phyloP scores from a whole-genome alignment of 2,888 invertebrate species.

The Thera obeliscata region DNA sequence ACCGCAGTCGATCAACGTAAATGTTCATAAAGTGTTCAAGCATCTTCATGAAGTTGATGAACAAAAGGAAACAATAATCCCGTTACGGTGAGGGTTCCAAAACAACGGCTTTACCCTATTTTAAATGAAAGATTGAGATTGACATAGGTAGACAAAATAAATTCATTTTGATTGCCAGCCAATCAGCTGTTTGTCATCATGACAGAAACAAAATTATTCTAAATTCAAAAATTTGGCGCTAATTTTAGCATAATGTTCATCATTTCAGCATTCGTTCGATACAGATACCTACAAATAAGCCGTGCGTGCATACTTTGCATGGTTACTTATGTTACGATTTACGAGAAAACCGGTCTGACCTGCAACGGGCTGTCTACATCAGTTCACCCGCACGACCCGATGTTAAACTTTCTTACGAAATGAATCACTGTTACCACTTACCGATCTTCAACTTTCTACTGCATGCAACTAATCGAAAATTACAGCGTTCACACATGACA shows the following conservation, averaged over 20 bases:
- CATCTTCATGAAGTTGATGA: constrained; percentile 10
- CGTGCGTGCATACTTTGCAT: constrained; percentile 34
- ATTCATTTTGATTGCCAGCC: background rate
- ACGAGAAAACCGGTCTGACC: constrained; percentile 74
- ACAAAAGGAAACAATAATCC: background rate
- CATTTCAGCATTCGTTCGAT: constrained; percentile 52
- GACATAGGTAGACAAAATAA: constrained; percentile 8
- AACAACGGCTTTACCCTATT: constrained; percentile 13
- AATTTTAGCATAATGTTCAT: constrained; percentile 55
- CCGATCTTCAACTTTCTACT: constrained; percentile 45
- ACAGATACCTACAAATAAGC: constrained; percentile 18
- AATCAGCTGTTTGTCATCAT: constrained; percentile 53
- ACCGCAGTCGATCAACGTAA: constrained; percentile 18
- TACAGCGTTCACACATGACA: constrained; percentile 31
- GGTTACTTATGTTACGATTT: constrained; percentile 58
- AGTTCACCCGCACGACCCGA: constrained; percentile 72
- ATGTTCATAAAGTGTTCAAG: constrained; percentile 15
- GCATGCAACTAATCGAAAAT: constrained; percentile 37
- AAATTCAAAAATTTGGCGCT: constrained; percentile 20
- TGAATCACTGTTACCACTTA: constrained; percentile 57
- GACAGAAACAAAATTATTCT: constrained; percentile 18
- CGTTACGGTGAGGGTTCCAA: constrained; percentile 1
- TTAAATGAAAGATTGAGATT: constrained; percentile 23
- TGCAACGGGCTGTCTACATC: constrained; percentile 66
- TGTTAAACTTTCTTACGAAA: constrained; percentile 71